A percentile compares a stretch with the other conserved stretches of the same genome.
phyloP scores from a whole-genome alignment of 2,113 vertebrate genomes.

The Oxyruncus cristatus region DNA sequence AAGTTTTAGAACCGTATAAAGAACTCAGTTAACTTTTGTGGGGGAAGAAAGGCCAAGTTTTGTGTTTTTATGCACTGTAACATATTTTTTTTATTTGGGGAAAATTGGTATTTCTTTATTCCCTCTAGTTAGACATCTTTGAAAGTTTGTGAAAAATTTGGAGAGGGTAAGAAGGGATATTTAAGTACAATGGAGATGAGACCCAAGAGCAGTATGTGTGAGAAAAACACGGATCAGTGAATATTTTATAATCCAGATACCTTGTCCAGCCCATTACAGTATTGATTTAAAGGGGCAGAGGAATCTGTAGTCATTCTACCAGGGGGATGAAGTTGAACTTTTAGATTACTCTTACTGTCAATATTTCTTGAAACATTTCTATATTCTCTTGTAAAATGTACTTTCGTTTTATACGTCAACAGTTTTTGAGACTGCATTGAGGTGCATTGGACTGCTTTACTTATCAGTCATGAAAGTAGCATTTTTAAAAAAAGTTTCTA shows the following conservation, averaged over 20 bases:
- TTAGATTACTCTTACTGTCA: neutral
- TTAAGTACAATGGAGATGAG: neutral
- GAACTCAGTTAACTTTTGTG: neutral
- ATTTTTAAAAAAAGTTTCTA: neutral
- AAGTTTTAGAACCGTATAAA: neutral
- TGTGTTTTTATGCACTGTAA: neutral
- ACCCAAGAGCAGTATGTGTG: neutral
- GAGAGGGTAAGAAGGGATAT: neutral
- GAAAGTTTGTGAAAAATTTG: neutral
- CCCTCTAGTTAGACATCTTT: neutral
- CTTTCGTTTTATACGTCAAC: neutral
- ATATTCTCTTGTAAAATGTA: neutral
- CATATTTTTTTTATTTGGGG: neutral
- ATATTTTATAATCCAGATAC: neutral
- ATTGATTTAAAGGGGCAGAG: neutral
- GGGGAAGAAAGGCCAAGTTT: neutral
- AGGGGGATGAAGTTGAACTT: neutral
- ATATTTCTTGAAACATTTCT: neutral
- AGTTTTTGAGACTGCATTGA: neutral
- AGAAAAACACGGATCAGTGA: neutral
- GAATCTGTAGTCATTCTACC: neutral
- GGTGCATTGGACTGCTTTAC: neutral
- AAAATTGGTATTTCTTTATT: neutral
- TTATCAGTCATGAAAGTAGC: neutral
- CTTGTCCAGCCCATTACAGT: neutral